Percentiles rank a stretch among this genome's conserved stretches.
Evolutionary conservation across 2,797 vertebrate genomes (phyloP).

Genomic region (Melanogrammus aeglefinus): DNA sequence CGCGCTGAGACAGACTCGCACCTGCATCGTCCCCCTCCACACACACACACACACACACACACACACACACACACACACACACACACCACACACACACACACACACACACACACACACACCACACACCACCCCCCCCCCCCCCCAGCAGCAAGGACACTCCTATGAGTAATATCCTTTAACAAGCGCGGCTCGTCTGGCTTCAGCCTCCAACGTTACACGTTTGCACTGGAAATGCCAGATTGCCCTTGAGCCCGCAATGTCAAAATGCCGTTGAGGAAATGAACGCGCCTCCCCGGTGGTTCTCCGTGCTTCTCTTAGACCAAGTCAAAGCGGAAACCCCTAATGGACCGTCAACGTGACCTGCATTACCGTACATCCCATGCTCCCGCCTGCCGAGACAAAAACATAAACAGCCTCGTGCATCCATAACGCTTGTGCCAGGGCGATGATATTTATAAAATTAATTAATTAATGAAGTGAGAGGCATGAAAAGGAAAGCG

Average conservation of each 20-base stretch:
- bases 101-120: background rate
- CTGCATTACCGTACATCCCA: constrained; percentile 17
- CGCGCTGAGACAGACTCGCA: background rate
- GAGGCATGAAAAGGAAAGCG: constrained; percentile 14
- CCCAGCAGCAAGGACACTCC: constrained; percentile 54
- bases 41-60: constrained; percentile 28
- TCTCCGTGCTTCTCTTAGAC: too few species aligned
- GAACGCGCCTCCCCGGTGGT: constrained; percentile 2
- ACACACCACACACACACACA: background rate
- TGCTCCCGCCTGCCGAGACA: constrained; percentile 19
- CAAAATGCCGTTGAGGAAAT: constrained; percentile 35
- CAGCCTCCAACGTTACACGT: constrained; percentile 30
- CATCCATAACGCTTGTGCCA: constrained; percentile 45
- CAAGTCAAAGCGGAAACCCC: too few species aligned
- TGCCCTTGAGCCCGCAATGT: constrained; percentile 49
- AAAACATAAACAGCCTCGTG: constrained; percentile 26
- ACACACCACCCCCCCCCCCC: too few species aligned
- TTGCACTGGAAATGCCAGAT: constrained; percentile 31
- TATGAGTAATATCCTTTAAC: constrained; percentile 49
- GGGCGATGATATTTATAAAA: constrained; percentile 53
- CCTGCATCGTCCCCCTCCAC: background rate
- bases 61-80: constrained; percentile 32
- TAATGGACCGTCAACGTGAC: background rate
- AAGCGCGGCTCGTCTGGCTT: constrained; percentile 39
- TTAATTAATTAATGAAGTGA: background rate